Evolutionary conservation across 2,113 vertebrate genomes (phyloP).

Genomic region (Dicrurus megarhynchus): DNA sequence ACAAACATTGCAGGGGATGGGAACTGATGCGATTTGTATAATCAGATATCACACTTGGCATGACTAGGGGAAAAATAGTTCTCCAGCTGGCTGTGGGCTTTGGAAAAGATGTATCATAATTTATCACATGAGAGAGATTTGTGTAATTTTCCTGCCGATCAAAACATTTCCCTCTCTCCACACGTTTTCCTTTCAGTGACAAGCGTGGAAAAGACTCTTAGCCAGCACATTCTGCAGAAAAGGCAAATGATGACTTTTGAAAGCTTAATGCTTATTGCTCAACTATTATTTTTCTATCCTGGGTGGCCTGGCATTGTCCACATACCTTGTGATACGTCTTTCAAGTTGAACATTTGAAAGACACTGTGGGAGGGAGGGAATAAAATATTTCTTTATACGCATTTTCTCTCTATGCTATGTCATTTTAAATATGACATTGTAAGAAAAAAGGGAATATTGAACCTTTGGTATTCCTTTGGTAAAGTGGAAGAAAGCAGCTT

Average conservation of each 20-base stretch:
- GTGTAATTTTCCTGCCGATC: constrained; percentile 39
- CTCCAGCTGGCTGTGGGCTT: constrained; percentile 55
- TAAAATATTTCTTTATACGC: background rate
- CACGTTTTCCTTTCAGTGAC: background rate
- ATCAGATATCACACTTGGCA: constrained; percentile 46
- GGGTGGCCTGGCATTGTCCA: background rate
- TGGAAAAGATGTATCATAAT: constrained; percentile 60
- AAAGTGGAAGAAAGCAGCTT: background rate
- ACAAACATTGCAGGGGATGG: background rate
- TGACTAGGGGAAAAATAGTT: constrained; percentile 36
- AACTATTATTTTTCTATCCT: background rate
- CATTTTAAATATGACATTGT: background rate
- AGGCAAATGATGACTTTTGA: background rate
- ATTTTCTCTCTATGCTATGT: background rate
- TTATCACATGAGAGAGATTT: constrained; percentile 47
- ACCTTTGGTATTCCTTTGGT: background rate
- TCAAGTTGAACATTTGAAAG: background rate
- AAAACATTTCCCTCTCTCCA: constrained; percentile 41
- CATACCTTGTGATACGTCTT: background rate
- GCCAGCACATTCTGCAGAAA: background rate
- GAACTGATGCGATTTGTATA: constrained; percentile 9
- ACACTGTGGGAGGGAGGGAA: background rate
- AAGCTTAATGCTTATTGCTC: constrained; percentile 19
- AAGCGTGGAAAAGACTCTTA: constrained; percentile 1
- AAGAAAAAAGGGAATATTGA: background rate